Conservation (phyloP, 2,888 invertebrate genomes). For the Drosophila anomalata region DNA sequence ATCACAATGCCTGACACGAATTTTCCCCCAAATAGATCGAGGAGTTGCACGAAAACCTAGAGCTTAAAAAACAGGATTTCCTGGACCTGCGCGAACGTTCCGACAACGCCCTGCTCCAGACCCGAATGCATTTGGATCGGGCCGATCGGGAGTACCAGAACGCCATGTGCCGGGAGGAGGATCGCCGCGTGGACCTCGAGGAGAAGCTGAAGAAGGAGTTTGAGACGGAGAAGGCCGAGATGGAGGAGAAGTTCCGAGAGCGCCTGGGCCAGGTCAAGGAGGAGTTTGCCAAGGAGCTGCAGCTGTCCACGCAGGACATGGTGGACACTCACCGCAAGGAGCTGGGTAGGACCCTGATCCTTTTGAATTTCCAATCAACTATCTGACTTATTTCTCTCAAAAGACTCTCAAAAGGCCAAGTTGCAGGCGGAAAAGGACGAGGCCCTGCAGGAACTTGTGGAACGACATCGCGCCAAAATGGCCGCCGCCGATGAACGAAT, state of each 20-base stretch:
- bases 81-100: slow-evolving; percentile 86
- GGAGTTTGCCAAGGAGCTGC: slow-evolving; percentile 83
- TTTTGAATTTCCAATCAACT: neutral
- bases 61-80: slow-evolving; percentile 81
- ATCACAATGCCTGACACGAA: neutral
- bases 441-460: slow-evolving; percentile 85
- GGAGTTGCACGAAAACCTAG: slow-evolving; percentile 87
- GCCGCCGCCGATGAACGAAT: slow-evolving; percentile 83
- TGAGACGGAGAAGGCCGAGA: slow-evolving; percentile 88
- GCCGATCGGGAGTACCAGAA: slow-evolving; percentile 83
- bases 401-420: slow-evolving; percentile 85
- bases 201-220: slow-evolving; percentile 85
- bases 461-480: slow-evolving; percentile 84
- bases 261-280: slow-evolving; percentile 84
- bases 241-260: slow-evolving; percentile 90
- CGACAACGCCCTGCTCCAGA: slow-evolving; percentile 83
- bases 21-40: slow-evolving; percentile 85
- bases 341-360: slow-evolving; percentile 85
- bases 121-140: slow-evolving; percentile 83
- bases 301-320: slow-evolving; percentile 86
- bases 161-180: slow-evolving; percentile 83
- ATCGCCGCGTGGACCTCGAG: slow-evolving; percentile 80
- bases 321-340: slow-evolving; percentile 87
- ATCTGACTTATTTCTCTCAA: neutral
- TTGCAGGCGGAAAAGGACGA: slow-evolving; percentile 86